A percentile compares a stretch with the other conserved stretches of the same genome.
These are phyloP conservation scores for Drosophila sulfurigaster DNA, from an alignment of 1,140 invertebrate species.

Conservation along the genomic window DNA sequence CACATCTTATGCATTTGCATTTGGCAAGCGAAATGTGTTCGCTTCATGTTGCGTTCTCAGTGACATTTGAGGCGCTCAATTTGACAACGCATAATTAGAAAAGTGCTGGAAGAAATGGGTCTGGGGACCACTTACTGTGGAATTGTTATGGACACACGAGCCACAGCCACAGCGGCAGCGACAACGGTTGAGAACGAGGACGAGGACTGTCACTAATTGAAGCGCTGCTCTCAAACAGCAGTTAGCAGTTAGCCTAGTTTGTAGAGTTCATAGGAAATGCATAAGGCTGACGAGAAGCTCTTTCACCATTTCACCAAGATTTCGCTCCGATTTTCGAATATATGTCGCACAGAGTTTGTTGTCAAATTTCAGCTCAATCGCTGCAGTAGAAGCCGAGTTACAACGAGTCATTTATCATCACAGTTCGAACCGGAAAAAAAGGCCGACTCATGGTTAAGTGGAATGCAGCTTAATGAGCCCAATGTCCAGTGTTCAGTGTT, in stretches of 20 bases:
- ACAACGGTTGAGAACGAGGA: constrained; percentile 11
- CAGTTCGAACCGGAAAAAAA: constrained; percentile 40
- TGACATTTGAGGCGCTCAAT: constrained; percentile 71
- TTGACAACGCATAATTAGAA: constrained; percentile 69
- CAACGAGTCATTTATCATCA: constrained; percentile 60
- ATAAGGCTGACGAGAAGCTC: background rate
- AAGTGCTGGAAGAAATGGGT: constrained; percentile 19
- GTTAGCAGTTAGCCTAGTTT: background rate
- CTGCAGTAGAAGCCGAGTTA: constrained; percentile 22
- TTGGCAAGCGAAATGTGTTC: constrained; percentile 29
- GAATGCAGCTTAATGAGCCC: constrained; percentile 70
- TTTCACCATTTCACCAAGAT: background rate
- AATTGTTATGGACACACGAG: constrained; percentile 69
- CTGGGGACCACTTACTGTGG: constrained; percentile 68
- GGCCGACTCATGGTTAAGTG: constrained; percentile 75
- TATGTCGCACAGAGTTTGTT: constrained; percentile 4
- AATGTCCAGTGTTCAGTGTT: constrained; percentile 16
- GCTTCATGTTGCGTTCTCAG: constrained; percentile 67
- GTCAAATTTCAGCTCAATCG: constrained; percentile 17
- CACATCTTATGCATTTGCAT: constrained; percentile 51
- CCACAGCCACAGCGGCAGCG: constrained; percentile 48
- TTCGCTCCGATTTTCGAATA: constrained; percentile 13
- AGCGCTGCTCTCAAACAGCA: background rate
- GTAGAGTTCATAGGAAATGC: constrained; percentile 10
- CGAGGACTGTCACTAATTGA: constrained; percentile 58